Base-by-base conservation (phyloP, 2,888 invertebrate species). In the Polymixis flavicincta region DNA sequence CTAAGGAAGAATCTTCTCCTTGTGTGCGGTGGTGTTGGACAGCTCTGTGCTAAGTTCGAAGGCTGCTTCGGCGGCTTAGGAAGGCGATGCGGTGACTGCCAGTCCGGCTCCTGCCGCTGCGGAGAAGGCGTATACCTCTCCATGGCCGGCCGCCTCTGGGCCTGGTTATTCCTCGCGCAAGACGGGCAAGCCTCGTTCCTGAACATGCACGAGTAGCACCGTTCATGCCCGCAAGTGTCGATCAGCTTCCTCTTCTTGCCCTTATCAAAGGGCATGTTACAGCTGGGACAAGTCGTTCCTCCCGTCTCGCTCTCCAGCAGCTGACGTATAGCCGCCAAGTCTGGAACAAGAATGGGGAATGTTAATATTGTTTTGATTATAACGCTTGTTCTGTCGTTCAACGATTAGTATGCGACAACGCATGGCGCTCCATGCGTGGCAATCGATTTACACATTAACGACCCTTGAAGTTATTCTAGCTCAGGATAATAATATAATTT, bases 161-260 rank as follows among this genome's bases (percentile, higher is more conserved):
- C 91, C 74, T 96, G 95, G 78, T 90, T 95, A 89, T 93, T 95
- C 67, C 96, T 94, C 59, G 96, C 96, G 94, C 99, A 99, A 85
- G 99, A 97, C 55, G 99, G 99, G 94, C 99, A 99, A 84, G 98
- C 97, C 94, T 99, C 98, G 97, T 98, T 98, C 89, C 98, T 98
- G 97, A 99, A 99, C 97, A 99, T 98, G 95, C 99, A 99, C 87
- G 98, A 98, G 97, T 99, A 99, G 95, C 99, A 99, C 83, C 99
- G 97, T 94, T 99, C 99, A 97, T 99, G 99, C 87, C 99, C 99
- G 95, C 99, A 99, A 81, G 98, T 98, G 97, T 99, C 99, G 93
- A 99, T 99, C 92, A 99, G 97, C 94, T 98, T 98, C 95, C 99
- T 97, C 96, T 99, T 99, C 96, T 99, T 99, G 95, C 99, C 99